Evolutionary conservation across 1,140 invertebrate species (phyloP).

Genomic region (Philopotamus ludificatus): DNA sequence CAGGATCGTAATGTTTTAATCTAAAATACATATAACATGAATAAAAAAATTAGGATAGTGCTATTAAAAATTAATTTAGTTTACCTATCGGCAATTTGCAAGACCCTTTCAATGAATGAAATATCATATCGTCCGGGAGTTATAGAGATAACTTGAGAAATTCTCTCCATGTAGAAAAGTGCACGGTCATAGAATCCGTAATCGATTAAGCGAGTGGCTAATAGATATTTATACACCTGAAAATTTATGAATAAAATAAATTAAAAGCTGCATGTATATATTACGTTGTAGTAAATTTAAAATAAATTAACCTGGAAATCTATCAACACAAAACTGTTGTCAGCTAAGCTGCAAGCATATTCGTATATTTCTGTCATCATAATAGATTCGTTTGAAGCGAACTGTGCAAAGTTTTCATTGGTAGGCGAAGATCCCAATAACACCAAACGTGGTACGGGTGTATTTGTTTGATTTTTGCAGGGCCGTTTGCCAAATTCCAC

Average conservation of each 20-base stretch:
- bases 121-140: constrained; percentile 58
- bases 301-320: constrained; percentile 64
- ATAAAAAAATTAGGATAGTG: too few relatives aligned
- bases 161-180: constrained; percentile 78
- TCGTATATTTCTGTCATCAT: constrained; percentile 95
- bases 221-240: constrained; percentile 71
- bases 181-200: constrained; percentile 75
- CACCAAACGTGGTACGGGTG: constrained; percentile 57
- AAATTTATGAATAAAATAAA: constrained; percentile 31
- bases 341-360: constrained; percentile 81
- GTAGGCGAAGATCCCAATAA: constrained; percentile 74
- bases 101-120: constrained; percentile 65
- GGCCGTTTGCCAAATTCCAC: constrained; percentile 66
- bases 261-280: too few relatives aligned
- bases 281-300: too few relatives aligned
- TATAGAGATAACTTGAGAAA: constrained; percentile 65
- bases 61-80: too few relatives aligned
- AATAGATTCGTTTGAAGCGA: constrained; percentile 80
- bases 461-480: constrained; percentile 42
- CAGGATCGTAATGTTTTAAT: constrained; percentile 79
- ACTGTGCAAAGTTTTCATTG: constrained; percentile 56
- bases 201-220: constrained; percentile 75
- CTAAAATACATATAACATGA: too few relatives aligned
- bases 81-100: constrained; percentile 62
- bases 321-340: constrained; percentile 69